Evolutionary conservation across 2,888 invertebrate species (phyloP).

Genomic region (Dusona sp.): DNA sequence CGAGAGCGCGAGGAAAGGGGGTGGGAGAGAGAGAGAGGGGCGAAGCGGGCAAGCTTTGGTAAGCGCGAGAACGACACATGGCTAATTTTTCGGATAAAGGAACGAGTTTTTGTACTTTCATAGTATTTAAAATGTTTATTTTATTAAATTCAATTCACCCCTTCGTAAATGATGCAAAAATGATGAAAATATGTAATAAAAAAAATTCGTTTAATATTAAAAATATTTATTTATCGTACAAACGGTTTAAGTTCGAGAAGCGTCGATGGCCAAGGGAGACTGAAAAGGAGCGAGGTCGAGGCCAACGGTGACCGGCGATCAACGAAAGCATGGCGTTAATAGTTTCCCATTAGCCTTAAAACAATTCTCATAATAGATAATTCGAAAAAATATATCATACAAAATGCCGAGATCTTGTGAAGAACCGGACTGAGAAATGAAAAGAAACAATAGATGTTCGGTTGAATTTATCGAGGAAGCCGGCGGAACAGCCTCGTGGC

Average conservation of each 20-base stretch:
- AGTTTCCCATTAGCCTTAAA: slow-evolving; percentile 48
- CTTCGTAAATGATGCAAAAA: neutral
- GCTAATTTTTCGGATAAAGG: slow-evolving; percentile 56
- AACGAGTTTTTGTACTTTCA: neutral
- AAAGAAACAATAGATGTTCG: neutral
- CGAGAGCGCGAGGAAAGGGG: slow-evolving; percentile 21
- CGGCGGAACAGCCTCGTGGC: slow-evolving; percentile 47
- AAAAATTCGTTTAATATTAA: neutral
- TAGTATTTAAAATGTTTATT: neutral
- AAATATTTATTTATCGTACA: neutral
- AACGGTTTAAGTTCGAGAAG: neutral
- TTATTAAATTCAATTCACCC: neutral
- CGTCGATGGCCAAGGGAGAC: slow-evolving; percentile 37
- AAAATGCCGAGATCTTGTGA: neutral
- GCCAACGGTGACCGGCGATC: slow-evolving; percentile 72
- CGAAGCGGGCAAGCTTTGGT: slow-evolving; percentile 42
- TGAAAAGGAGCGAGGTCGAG: slow-evolving; percentile 69
- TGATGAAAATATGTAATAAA: neutral
- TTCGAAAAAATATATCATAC: neutral
- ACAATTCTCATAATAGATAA: slow-evolving; percentile 12
- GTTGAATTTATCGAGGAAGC: slow-evolving; percentile 22
- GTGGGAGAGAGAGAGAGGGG: slow-evolving; percentile 6
- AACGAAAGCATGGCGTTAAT: slow-evolving; percentile 79
- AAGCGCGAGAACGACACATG: slow-evolving; percentile 68
- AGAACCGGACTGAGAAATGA: neutral